Evolutionary conservation across 2,113 vertebrate species (phyloP).

Genomic region (Uria lomvia): DNA sequence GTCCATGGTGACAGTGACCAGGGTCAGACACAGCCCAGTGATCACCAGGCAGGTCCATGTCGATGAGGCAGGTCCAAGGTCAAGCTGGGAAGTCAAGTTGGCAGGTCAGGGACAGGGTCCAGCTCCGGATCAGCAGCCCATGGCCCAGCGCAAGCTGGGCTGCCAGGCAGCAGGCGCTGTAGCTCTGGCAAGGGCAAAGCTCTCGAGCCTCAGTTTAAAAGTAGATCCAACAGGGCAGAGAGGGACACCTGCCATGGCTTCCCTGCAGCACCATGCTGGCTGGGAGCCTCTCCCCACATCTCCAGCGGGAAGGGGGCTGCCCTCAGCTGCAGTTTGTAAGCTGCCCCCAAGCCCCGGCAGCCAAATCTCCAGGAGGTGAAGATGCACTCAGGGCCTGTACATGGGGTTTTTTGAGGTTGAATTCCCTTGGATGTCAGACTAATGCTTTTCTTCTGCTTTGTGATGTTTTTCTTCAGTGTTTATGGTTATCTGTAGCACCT

Average conservation of each 20-base stretch:
- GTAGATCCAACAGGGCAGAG: neutral
- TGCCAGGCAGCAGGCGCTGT: neutral
- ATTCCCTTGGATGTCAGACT: neutral
- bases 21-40: neutral
- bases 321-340: neutral
- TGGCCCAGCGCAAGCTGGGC: neutral
- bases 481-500: neutral
- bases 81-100: neutral
- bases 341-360: accelerated
- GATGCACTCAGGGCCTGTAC: neutral
- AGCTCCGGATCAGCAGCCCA: neutral
- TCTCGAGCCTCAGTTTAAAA: neutral
- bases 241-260: accelerated
- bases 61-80: neutral
- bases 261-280: accelerated
- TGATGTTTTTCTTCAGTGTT: neutral
- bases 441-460: neutral
- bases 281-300: neutral
- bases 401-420: neutral
- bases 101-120: neutral
- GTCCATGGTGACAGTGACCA: accelerated
- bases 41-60: accelerated
- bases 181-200: neutral
- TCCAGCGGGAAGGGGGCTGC: neutral
- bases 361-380: neutral